phyloP scores from a whole-genome alignment of 2,888 invertebrate species.

The Amiota communis region DNA sequence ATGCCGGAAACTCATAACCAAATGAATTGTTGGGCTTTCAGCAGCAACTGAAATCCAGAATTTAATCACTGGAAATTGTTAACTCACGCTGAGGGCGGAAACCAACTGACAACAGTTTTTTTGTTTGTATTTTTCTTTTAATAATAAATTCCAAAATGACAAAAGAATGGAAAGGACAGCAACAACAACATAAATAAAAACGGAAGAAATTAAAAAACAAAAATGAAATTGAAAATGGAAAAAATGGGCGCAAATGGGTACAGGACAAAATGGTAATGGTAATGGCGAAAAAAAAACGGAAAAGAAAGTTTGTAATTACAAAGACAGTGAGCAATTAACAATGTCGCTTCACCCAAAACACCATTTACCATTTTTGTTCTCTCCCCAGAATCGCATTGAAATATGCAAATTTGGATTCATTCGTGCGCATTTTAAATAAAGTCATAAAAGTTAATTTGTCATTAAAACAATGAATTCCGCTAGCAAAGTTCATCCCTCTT shows the following conservation, averaged over 20 bases:
- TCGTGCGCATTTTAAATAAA: slow-evolving; percentile 43
- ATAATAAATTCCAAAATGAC: not conserved
- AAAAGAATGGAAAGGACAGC: not conserved
- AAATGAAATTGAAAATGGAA: not conserved
- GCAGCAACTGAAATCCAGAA: too few species aligned
- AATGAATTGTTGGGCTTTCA: too few species aligned
- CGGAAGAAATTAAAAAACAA: slow-evolving; percentile 31
- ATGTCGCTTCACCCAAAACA: slow-evolving; percentile 15
- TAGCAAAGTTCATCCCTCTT: too few species aligned
- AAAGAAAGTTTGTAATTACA: slow-evolving; percentile 20
- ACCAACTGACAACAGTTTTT: not conserved
- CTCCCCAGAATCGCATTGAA: not conserved
- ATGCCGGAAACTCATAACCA: too few species aligned
- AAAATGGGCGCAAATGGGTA: not conserved
- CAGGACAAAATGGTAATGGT: not conserved
- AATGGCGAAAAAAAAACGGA: not conserved
- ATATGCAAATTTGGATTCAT: slow-evolving; percentile 48
- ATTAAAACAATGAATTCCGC: slow-evolving; percentile 53
- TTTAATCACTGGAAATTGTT: too few species aligned
- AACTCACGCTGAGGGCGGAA: too few species aligned
- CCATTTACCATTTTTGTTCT: too few species aligned
- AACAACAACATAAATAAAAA: not conserved
- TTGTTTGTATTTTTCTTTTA: not conserved
- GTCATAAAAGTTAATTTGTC: slow-evolving; percentile 56
- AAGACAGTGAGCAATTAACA: slow-evolving; percentile 43